These are phyloP conservation scores for Nomada hirtipes DNA, from an alignment of 2,888 invertebrate species.

Conservation along the genomic window DNA sequence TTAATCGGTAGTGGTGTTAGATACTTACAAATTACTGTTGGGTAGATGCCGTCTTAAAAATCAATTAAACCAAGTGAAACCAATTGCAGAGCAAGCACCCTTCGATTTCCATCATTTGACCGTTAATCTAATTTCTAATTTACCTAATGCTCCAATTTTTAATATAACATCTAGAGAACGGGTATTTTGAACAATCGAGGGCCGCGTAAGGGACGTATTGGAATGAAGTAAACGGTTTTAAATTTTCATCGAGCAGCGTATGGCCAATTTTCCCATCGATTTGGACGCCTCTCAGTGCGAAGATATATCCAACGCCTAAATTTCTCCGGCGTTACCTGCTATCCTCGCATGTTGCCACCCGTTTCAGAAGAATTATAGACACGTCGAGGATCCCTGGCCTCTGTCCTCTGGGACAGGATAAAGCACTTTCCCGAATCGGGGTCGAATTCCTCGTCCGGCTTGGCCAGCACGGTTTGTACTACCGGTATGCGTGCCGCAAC, in stretches of 20 bases:
- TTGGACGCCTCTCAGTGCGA: neutral
- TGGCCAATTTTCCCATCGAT: neutral
- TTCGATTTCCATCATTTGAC: too few species aligned
- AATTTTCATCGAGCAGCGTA: too few species aligned
- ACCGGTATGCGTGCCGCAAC: slow-evolving; percentile 27
- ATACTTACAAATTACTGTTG: too few species aligned
- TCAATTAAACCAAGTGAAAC: too few species aligned
- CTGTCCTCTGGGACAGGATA: slow-evolving; percentile 45
- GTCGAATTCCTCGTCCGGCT: slow-evolving; percentile 36
- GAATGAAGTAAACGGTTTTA: neutral
- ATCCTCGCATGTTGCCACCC: slow-evolving; percentile 4
- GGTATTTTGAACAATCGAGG: neutral
- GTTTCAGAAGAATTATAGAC: slow-evolving; percentile 45
- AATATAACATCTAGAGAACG: neutral
- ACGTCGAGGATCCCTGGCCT: slow-evolving; percentile 31
- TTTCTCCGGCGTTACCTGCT: neutral
- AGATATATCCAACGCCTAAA: neutral
- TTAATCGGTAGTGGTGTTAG: too few species aligned
- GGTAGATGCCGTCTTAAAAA: too few species aligned
- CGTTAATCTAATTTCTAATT: too few species aligned
- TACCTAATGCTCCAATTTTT: too few species aligned
- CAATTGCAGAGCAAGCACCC: too few species aligned
- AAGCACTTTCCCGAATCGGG: slow-evolving; percentile 50
- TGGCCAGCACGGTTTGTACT: neutral
- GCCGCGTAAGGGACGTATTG: neutral